Evolutionary conservation across 2,113 vertebrate genomes (phyloP).

Genomic region (Centropus unirufus): DNA sequence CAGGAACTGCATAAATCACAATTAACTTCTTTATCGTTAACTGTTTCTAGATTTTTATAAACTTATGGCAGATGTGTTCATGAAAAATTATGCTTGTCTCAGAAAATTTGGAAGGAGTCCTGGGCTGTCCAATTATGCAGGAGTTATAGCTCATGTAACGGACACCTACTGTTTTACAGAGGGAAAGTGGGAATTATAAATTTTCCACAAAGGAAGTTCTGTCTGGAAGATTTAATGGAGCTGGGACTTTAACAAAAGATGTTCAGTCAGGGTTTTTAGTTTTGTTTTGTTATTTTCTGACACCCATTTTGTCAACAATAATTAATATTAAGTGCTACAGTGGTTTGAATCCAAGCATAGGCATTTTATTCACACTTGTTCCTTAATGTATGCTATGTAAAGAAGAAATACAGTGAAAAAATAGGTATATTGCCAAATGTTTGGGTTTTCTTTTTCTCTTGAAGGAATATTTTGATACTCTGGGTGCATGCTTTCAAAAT

Average conservation of each 20-base stretch:
- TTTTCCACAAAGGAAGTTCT: slow-evolving; percentile 73
- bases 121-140: slow-evolving; percentile 77
- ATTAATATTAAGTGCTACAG: slow-evolving; percentile 74
- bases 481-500: not conserved
- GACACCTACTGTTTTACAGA: slow-evolving; percentile 77
- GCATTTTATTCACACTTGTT: slow-evolving; percentile 47
- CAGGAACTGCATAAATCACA: slow-evolving; percentile 33
- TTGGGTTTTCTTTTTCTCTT: not conserved
- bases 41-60: slow-evolving; percentile 45
- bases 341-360: slow-evolving; percentile 41
- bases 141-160: slow-evolving; percentile 73
- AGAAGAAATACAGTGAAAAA: not conserved
- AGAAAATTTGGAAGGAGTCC: slow-evolving; percentile 75
- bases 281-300: slow-evolving; percentile 53
- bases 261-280: slow-evolving; percentile 27
- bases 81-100: slow-evolving; percentile 75
- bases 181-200: slow-evolving; percentile 75
- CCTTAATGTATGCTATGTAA: not conserved
- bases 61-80: slow-evolving; percentile 59
- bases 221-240: slow-evolving; percentile 76
- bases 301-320: slow-evolving; percentile 70
- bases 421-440: not conserved
- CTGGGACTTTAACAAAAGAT: slow-evolving; percentile 66
- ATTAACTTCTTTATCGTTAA: slow-evolving; percentile 58
- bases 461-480: not conserved